Evolutionary conservation across 2,113 vertebrate genomes (phyloP).

Genomic region (Callorhinus ursinus): DNA sequence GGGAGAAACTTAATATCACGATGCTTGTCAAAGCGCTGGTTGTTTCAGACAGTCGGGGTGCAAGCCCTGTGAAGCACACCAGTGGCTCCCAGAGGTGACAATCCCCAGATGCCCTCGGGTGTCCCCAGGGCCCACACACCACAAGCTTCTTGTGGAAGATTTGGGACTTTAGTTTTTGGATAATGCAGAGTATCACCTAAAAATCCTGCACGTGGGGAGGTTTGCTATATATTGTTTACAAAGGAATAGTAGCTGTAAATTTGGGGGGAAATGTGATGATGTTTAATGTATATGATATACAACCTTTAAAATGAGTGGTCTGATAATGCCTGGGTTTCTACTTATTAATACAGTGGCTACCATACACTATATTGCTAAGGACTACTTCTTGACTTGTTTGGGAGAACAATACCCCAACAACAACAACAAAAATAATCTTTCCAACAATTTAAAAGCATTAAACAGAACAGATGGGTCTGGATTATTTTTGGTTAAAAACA

Average conservation of each 20-base stretch:
- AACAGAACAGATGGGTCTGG: constrained; percentile 18
- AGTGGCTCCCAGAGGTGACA: background rate
- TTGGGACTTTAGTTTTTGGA: background rate
- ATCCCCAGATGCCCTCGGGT: background rate
- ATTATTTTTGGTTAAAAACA: background rate
- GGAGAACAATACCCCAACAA: constrained; percentile 3
- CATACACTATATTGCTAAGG: background rate
- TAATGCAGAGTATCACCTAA: background rate
- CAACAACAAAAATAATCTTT: background rate
- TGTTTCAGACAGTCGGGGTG: background rate
- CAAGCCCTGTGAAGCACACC: background rate
- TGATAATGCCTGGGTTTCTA: background rate
- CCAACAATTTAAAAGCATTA: constrained; percentile 12
- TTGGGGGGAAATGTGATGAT: background rate
- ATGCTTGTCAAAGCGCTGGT: background rate
- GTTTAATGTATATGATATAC: background rate
- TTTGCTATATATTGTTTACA: background rate
- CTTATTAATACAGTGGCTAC: background rate
- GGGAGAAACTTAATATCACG: background rate
- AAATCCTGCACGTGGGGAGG: background rate
- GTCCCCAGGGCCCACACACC: background rate
- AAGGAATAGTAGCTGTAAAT: background rate
- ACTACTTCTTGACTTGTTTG: background rate
- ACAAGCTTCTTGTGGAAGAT: background rate
- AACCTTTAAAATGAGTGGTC: background rate